Evolutionary conservation across 2,797 vertebrate genomes (phyloP).

Genomic region (Microcaecilia unicolor): DNA sequence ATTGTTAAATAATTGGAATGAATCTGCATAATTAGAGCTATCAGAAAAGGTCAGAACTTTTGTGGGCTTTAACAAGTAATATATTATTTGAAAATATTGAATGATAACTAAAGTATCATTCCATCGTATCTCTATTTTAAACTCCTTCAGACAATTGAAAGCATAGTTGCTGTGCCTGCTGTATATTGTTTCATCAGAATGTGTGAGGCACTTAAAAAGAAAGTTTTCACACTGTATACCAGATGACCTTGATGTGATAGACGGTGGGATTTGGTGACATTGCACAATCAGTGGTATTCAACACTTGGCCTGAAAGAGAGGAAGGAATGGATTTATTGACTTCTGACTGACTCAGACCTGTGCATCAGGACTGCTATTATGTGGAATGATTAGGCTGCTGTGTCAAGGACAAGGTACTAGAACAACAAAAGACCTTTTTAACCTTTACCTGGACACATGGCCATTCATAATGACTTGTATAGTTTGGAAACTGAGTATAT

Average conservation of each 20-base stretch:
- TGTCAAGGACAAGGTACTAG: constrained; percentile 85
- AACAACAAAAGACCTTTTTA: constrained; percentile 66
- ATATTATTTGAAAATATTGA: too few species aligned
- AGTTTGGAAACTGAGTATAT: constrained; percentile 46
- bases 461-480: constrained; percentile 59
- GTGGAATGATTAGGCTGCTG: constrained; percentile 83
- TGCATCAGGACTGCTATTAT: constrained; percentile 84
- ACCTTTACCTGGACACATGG: constrained; percentile 67
- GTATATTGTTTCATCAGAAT: constrained; percentile 1
- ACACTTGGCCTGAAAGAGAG: constrained; percentile 67
- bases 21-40: too few species aligned
- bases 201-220: constrained; percentile 34
- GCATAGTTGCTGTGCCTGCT: background rate
- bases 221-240: constrained; percentile 54
- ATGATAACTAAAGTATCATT: constrained; percentile 25
- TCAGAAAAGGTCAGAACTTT: too few species aligned
- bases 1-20: too few species aligned
- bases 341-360: constrained; percentile 70
- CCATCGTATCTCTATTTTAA: constrained; percentile 19
- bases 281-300: constrained; percentile 69
- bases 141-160: constrained; percentile 6
- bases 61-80: too few species aligned
- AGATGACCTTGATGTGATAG: constrained; percentile 83
- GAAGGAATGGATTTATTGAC: constrained; percentile 90
- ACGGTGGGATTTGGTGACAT: constrained; percentile 76